Evolutionary conservation across 2,113 vertebrate genomes (phyloP), one percentile per base, ranked within the genome.

Genomic region (Pica pica): DNA sequence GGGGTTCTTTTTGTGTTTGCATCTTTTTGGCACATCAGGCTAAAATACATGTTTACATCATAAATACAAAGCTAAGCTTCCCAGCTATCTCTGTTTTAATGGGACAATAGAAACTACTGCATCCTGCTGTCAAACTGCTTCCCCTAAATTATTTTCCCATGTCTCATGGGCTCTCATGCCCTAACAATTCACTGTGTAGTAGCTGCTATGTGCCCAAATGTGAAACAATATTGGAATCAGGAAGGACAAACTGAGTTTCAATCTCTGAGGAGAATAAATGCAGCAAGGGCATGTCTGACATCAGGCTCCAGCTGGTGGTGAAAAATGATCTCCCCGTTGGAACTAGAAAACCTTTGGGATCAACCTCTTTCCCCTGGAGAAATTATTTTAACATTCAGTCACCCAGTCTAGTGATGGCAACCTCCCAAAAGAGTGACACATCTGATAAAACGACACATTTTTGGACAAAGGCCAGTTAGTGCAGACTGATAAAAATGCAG

Each of bases 41-140:
- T 92, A 49, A 86, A 69, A 70, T 47, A 67, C 26, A 2, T 86
- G 85, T 94, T 96, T 94, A 88, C 71, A 52, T 70, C 92, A 41
- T 37, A 56, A 87, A 61, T 70, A 83, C 55, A 56, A 90, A 88
- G 79, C 80, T 83, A 86, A 74, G 52, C 37, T 92, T 94, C 75
- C 71, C 76, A 95, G 79, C 63, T 91, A 80, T 52, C 70, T 91
- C 81, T 92, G 1, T 90, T 95, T 86, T 88, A 92, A 78, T 53
- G 60, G 52, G 79, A 96, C 95, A 92, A 92, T 92, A 92, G 93
- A 92, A 95, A 74, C 11, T 1, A 88, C 60, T 13, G 5, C 87
- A 91, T 94, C 94, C 93, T 96, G 92, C 68, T 93, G 93, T 96
- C 92, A 96, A 77, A 74, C 56, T 33, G 20, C 71, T 96, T 96